Conservation (phyloP, 2,888 invertebrate genomes). For the Teleiodes luculella region DNA sequence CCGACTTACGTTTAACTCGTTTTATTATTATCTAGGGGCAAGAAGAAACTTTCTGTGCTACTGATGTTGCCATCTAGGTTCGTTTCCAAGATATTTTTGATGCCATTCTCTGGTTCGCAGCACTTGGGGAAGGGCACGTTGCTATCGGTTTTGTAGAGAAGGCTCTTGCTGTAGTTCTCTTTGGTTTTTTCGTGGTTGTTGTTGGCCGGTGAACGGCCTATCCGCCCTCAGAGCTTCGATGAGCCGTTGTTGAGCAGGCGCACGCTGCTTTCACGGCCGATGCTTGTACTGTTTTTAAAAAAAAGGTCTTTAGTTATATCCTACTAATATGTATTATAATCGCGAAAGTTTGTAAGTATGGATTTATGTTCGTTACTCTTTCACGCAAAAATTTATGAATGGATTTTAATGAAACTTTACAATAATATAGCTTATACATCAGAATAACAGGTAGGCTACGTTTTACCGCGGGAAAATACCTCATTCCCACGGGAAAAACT, state of each 20-base stretch:
- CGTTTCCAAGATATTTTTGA: constrained; percentile 35
- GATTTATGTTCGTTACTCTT: too few species aligned
- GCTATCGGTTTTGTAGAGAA: constrained; percentile 44
- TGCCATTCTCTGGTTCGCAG: constrained; percentile 58
- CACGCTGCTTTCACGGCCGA: constrained; percentile 68
- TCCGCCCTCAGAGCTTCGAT: constrained; percentile 69
- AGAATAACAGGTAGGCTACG: too few species aligned
- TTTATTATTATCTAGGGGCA: constrained; percentile 44
- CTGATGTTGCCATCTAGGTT: constrained; percentile 43
- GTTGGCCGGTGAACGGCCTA: constrained; percentile 48
- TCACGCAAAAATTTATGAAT: too few species aligned
- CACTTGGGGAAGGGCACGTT: constrained; percentile 64
- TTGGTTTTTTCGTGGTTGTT: constrained; percentile 55
- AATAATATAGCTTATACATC: too few species aligned
- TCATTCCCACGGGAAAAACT: too few species aligned
- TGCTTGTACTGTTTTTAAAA: constrained; percentile 49
- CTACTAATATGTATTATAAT: too few species aligned
- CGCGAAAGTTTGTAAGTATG: too few species aligned
- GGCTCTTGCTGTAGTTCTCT: constrained; percentile 58
- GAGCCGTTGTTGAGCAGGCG: constrained; percentile 65
- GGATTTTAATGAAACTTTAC: too few species aligned
- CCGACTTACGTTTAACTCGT: constrained; percentile 24
- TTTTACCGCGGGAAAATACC: too few species aligned
- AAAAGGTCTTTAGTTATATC: too few species aligned
- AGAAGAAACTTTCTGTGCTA: constrained; percentile 58